Evolutionary conservation across 2,797 vertebrate genomes (phyloP).

Genomic region (Lagocephalus sceleratus): DNA sequence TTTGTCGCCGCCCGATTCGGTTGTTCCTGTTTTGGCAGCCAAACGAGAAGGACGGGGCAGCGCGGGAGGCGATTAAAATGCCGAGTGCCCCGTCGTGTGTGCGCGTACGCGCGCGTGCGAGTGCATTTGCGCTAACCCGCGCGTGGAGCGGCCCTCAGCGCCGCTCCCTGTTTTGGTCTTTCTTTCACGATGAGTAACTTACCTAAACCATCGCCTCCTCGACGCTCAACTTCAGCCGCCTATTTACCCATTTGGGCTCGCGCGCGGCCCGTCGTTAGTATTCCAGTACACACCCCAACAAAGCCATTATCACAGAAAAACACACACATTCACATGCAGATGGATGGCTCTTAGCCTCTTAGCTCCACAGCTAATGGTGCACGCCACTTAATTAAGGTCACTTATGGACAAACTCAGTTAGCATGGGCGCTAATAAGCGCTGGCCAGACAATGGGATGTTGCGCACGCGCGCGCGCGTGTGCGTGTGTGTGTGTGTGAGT

Average conservation of each 20-base stretch:
- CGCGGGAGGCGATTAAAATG: constrained; percentile 32
- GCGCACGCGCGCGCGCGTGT: constrained; percentile 39
- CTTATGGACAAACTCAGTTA: constrained; percentile 77
- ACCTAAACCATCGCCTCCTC: constrained; percentile 73
- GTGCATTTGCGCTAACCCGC: constrained; percentile 51
- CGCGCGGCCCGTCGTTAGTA: constrained; percentile 66
- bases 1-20: too few relatives aligned
- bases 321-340: constrained; percentile 78
- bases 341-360: constrained; percentile 74
- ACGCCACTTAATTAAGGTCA: constrained; percentile 79
- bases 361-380: constrained; percentile 72
- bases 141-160: constrained; percentile 62
- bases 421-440: constrained; percentile 69
- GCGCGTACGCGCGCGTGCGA: constrained; percentile 11
- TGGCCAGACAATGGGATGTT: constrained; percentile 64
- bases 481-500: constrained; percentile 38
- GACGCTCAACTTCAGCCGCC: constrained; percentile 65
- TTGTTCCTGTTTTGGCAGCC: constrained; percentile 48
- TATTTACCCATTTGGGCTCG: constrained; percentile 69
- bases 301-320: constrained; percentile 76
- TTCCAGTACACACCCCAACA: constrained; percentile 71
- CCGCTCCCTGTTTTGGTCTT: constrained; percentile 66
- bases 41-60: constrained; percentile 49
- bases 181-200: constrained; percentile 74
- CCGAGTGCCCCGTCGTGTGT: constrained; percentile 26